Conservation (phyloP, 2,113 vertebrate genomes). For the Entelurus aequoreus region DNA sequence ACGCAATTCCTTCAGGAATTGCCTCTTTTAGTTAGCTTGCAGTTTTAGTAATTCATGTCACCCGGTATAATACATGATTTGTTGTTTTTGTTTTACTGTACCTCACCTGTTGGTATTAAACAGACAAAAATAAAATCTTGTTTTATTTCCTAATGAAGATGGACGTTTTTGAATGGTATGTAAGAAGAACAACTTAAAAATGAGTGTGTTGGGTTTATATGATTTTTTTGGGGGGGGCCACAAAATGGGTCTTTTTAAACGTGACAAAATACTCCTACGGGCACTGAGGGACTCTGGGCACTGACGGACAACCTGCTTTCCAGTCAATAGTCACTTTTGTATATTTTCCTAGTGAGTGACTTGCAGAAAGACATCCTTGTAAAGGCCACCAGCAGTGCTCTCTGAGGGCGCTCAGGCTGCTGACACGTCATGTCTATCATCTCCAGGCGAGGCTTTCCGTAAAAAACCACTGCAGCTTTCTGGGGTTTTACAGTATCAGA, state of each 20-base stretch:
- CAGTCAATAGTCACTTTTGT: slow-evolving; percentile 42
- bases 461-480: slow-evolving; percentile 3
- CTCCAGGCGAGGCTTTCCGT: slow-evolving; percentile 50
- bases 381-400: slow-evolving; percentile 58
- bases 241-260: slow-evolving; percentile 12
- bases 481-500: slow-evolving; percentile 36
- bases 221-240: not conserved
- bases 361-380: slow-evolving; percentile 63
- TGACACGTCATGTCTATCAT: slow-evolving; percentile 66
- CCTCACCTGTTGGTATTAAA: no score
- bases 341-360: slow-evolving; percentile 62
- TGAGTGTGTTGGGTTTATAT: not conserved
- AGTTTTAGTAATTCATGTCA: no score
- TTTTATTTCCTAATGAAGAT: not conserved
- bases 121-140: not conserved
- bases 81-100: no score
- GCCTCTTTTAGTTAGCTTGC: no score
- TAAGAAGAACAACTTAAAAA: slow-evolving; percentile 4
- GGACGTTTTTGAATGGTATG: not conserved
- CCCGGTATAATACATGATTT: no score
- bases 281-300: slow-evolving; percentile 24
- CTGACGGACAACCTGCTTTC: slow-evolving; percentile 46
- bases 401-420: slow-evolving; percentile 51
- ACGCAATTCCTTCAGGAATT: no score
- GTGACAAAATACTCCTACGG: slow-evolving; percentile 27